Evolutionary conservation across 2,113 vertebrate genomes (phyloP).

Genomic region (Nibea coibor): DNA sequence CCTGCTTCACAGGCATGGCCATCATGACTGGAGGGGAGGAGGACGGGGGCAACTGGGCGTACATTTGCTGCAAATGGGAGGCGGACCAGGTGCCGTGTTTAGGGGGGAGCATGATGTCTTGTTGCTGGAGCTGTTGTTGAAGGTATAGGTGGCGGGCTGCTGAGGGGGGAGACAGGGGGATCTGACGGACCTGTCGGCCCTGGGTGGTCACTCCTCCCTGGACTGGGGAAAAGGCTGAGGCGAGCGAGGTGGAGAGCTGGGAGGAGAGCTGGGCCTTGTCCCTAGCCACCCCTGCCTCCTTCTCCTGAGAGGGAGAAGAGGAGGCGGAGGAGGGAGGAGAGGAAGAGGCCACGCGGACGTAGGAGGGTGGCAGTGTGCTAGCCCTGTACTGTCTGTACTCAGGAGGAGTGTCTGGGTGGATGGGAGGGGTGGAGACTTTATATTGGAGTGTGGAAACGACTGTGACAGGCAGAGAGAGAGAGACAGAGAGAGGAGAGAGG

Average conservation of each 20-base stretch:
- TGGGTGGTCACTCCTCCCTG: conserved; percentile 80
- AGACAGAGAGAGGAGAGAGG: conserved; percentile 56
- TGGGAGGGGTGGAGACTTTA: conserved; percentile 85
- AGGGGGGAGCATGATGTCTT: conserved; percentile 77
- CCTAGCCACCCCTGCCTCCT: conserved; percentile 72
- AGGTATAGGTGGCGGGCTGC: conserved; percentile 79
- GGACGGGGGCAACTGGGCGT: conserved; percentile 79
- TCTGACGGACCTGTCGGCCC: conserved; percentile 83
- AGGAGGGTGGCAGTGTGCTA: conserved; percentile 84
- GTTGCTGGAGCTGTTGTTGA: conserved; percentile 71
- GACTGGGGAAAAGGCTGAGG: conserved; percentile 87
- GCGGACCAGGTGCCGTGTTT: conserved; percentile 85
- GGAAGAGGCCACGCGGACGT: conserved; percentile 82
- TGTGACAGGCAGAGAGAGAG: conserved; percentile 81
- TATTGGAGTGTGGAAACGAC: conserved; percentile 86
- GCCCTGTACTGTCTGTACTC: conserved; percentile 84
- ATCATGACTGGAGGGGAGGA: conserved; percentile 79
- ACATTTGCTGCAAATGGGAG: conserved; percentile 82
- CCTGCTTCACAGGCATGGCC: conserved; percentile 80
- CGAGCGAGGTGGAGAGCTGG: conserved; percentile 84
- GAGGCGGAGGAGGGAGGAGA: conserved; percentile 70
- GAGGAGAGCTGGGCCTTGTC: conserved; percentile 86
- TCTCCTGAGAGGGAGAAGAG: conserved; percentile 82
- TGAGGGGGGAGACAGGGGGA: conserved; percentile 87
- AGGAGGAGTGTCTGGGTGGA: conserved; percentile 85